Evolutionary conservation across 2,888 invertebrate genomes (phyloP).

Genomic region (Tineola bisselliella): DNA sequence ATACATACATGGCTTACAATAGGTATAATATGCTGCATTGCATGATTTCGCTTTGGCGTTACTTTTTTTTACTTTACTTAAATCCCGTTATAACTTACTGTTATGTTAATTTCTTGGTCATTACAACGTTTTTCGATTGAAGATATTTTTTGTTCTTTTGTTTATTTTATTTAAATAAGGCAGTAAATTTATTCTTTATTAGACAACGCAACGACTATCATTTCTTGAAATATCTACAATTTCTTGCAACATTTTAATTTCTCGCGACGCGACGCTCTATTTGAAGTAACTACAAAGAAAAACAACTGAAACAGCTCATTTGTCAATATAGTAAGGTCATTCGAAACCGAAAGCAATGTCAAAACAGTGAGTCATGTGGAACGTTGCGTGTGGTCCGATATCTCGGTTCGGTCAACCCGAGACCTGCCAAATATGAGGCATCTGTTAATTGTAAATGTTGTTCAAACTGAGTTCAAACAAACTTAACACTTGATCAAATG

Average conservation of each 20-base stretch:
- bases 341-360: conserved; percentile 6
- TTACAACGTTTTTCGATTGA: not conserved
- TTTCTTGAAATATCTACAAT: too few relatives aligned
- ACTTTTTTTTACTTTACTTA: not conserved
- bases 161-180: too few relatives aligned
- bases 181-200: too few relatives aligned
- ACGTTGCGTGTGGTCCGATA: conserved; percentile 8
- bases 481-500: not conserved
- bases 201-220: too few relatives aligned
- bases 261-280: not conserved
- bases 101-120: not conserved
- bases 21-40: not conserved
- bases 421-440: not conserved
- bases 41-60: not conserved
- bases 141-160: too few relatives aligned
- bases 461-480: not conserved
- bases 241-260: too few relatives aligned
- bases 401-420: conserved; percentile 10
- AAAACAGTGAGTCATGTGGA: conserved; percentile 1
- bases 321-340: not conserved
- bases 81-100: not conserved
- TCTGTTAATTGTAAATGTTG: not conserved
- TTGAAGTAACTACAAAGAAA: not conserved
- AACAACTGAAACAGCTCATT: not conserved
- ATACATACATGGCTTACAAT: not conserved